Percentiles rank a stretch among this genome's conserved stretches.
Conservation (phyloP, 2,888 invertebrate species). For the Pandemis cinnamomeana region DNA sequence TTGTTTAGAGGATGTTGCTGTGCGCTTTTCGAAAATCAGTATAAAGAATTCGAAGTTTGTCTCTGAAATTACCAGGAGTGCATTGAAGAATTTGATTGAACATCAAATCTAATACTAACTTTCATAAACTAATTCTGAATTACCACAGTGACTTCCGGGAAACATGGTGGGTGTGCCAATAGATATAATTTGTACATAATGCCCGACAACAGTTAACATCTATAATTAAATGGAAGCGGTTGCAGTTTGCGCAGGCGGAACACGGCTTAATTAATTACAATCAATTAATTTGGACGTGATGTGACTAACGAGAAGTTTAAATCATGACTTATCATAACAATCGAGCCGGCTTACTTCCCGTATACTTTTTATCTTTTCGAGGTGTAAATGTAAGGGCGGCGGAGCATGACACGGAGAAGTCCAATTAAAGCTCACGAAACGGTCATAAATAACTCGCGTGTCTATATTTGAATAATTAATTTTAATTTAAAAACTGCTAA, state of each 20-base stretch:
- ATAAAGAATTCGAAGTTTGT: too few relatives aligned
- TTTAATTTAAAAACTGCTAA: not conserved
- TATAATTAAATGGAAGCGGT: constrained; percentile 3
- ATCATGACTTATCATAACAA: constrained; percentile 36
- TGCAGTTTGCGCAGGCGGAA: not conserved
- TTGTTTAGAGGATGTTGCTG: too few relatives aligned
- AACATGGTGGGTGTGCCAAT: not conserved
- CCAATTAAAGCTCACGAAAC: constrained; percentile 47
- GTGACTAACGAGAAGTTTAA: constrained; percentile 33
- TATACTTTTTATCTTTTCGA: constrained; percentile 42
- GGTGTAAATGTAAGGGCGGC: constrained; percentile 46
- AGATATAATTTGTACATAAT: not conserved
- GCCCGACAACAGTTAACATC: constrained; percentile 5
- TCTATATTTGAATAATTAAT: constrained; percentile 1
- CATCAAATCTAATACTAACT: not conserved
- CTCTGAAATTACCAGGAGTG: too few relatives aligned
- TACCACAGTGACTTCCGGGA: not conserved
- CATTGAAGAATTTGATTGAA: too few relatives aligned
- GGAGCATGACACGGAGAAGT: constrained; percentile 45
- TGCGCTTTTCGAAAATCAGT: too few relatives aligned
- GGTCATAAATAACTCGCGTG: constrained; percentile 32
- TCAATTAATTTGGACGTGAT: constrained; percentile 15
- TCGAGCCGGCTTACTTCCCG: constrained; percentile 40
- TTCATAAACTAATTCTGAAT: not conserved
- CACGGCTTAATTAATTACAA: constrained; percentile 11